Evolutionary conservation across 2,888 invertebrate species (phyloP), one percentile per base, ranked within the genome.

Genomic region (Alviniconcha strummeri): DNA sequence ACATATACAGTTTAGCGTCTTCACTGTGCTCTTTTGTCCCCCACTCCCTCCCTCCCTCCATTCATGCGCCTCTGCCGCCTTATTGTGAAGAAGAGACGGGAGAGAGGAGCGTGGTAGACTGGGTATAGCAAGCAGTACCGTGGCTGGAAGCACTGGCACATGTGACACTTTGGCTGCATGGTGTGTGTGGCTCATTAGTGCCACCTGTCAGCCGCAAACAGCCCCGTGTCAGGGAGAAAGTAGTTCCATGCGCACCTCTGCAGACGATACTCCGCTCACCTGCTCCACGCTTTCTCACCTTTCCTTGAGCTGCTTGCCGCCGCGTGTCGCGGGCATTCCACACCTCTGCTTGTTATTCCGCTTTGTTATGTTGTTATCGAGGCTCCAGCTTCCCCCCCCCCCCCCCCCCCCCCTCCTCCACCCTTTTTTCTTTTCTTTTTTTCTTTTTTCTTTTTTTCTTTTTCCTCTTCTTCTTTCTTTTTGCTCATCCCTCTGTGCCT

Each of bases 151-250:
- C 71, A 19, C 7, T 15, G 69, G 71, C 71, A 67, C 17, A 71
- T 67, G 56, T 80, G 80, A 80, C 80, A 80, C 69, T 80, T 71
- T 36, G 71, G 52, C 13, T 69, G 78, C 57, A 52, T 57, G 72
- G 52, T 60, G 72, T 74, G 81, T 19, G 81, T 57, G 74, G 57
- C 81, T 55, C 81, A 81, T 81, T 81, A 81, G 81, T 81, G 81
- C 81, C 81, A 81, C 54, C 80, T 81, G 74, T 74, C 81, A 81
- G 74, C 81, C n/a, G 36, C 54, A 56, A 81, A 74, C 81, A 19
- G 52, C 17, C 19, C 56, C 54, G 71, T 81, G 81, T 81, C 81
- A 74, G 55, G 72, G 13, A 81, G 54, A 60, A 56, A 81, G 81
- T 57, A 81, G 81, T 81, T 74, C 81, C 81, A 74, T 55, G 56